A percentile compares a stretch with the other conserved stretches of the same genome.
Evolutionary conservation across 37 sponge, comb jelly and placozoan genomes (phyloP).

Genomic region (Cliona cf. orientalis): DNA sequence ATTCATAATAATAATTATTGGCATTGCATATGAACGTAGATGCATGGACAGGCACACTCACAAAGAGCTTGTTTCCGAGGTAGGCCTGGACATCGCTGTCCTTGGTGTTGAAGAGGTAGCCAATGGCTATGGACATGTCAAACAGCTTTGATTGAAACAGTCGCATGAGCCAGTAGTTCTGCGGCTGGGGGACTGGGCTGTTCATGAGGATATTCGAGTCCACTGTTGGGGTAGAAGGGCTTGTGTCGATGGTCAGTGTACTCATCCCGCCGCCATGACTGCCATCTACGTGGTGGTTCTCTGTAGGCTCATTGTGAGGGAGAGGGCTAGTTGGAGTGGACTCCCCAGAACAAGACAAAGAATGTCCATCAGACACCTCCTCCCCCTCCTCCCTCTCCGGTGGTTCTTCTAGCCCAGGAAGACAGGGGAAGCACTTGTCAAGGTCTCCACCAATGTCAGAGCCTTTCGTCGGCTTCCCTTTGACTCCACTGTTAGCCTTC

Average conservation of each 20-base stretch:
- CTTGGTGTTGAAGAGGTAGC: constrained; percentile 89
- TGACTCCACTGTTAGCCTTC: neutral
- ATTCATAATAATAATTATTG: no score
- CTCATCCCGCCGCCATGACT: no score
- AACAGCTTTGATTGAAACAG: constrained; percentile 90
- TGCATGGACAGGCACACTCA: constrained; percentile 40
- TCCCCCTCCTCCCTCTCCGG: neutral
- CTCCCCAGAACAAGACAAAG: neutral
- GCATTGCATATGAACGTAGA: no score
- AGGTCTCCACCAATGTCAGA: constrained; percentile 22
- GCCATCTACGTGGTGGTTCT: neutral
- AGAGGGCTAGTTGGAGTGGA: neutral
- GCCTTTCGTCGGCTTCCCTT: neutral
- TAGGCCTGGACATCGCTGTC: constrained; percentile 78
- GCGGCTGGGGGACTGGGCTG: constrained; percentile 33
- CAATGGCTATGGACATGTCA: constrained; percentile 89
- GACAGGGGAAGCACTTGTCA: constrained; percentile 55
- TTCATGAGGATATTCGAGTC: constrained; percentile 7
- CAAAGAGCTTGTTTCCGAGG: constrained; percentile 84
- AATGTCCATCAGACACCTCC: neutral
- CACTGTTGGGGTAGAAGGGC: neutral
- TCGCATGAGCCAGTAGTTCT: constrained; percentile 88
- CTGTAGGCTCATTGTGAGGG: neutral
- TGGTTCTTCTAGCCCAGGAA: constrained; percentile 45
- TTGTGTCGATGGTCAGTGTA: no score